Percentiles rank a stretch among this genome's conserved stretches.
These are phyloP conservation scores for Leptodirus hochenwartii DNA, from an alignment of 2,888 invertebrate genomes.

Conservation along the genomic window DNA sequence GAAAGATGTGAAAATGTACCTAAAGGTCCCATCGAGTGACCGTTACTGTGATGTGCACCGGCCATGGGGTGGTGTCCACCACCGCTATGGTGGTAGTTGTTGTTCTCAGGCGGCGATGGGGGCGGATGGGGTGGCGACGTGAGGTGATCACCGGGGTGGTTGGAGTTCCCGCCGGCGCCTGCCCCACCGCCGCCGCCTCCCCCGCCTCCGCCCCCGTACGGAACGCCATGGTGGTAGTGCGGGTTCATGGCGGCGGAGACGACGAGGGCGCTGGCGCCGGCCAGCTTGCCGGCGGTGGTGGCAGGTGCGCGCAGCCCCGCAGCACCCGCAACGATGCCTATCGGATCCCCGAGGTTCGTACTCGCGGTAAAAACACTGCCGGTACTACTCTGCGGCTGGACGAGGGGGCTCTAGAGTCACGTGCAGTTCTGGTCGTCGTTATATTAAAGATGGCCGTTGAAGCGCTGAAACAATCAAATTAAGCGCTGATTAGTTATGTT, in stretches of 20 bases:
- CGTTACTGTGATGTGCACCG: conserved; percentile 20
- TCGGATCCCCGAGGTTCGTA: background rate
- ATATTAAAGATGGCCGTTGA: too few relatives aligned
- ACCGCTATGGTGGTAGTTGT: conserved; percentile 37
- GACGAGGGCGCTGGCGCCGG: conserved; percentile 62
- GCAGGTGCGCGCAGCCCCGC: too few relatives aligned
- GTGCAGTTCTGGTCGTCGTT: too few relatives aligned
- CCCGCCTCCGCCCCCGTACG: conserved; percentile 51
- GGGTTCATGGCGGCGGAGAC: conserved; percentile 79
- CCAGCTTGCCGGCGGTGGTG: conserved; percentile 59
- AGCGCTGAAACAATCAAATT: too few relatives aligned
- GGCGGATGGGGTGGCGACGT: conserved; percentile 63
- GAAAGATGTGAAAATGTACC: conserved; percentile 16
- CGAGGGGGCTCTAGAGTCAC: too few relatives aligned
- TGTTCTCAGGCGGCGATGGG: conserved; percentile 56
- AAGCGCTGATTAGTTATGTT: too few relatives aligned
- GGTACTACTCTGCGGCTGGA: too few relatives aligned
- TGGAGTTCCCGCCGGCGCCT: too few relatives aligned
- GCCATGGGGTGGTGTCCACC: conserved; percentile 27
- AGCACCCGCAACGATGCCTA: conserved; percentile 15
- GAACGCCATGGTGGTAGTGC: conserved; percentile 78
- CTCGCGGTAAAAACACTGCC: conserved; percentile 12
- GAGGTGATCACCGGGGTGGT: too few relatives aligned
- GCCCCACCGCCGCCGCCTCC: too few relatives aligned
- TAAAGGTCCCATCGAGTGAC: conserved; percentile 28